These are phyloP conservation scores for Pristionchus mayeri DNA, from an alignment of 2,888 invertebrate species.

Conservation along the genomic window DNA sequence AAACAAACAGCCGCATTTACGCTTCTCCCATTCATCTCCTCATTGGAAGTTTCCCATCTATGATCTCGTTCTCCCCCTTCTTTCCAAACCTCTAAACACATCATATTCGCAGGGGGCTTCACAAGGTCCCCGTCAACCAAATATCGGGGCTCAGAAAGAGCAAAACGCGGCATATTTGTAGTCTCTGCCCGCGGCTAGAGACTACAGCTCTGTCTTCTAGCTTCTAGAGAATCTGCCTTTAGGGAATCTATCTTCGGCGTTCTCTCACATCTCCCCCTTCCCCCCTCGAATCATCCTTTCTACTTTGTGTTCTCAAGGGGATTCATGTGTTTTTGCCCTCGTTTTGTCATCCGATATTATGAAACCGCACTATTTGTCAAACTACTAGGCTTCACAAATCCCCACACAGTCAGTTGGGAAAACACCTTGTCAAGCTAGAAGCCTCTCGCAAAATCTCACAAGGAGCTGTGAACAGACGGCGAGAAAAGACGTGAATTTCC, in stretches of 20 bases:
- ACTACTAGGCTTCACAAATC: not conserved
- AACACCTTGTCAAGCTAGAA: not conserved
- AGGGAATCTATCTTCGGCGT: not conserved
- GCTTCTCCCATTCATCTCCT: too few species aligned
- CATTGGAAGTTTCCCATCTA: too few species aligned
- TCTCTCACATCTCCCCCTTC: not conserved
- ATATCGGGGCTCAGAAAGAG: too few species aligned
- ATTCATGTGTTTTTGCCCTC: not conserved
- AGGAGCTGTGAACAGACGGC: not conserved
- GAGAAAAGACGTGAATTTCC: not conserved
- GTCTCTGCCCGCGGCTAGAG: slow-evolving; percentile 2
- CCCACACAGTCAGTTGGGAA: not conserved
- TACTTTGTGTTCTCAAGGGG: slow-evolving; percentile 8
- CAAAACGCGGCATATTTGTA: not conserved
- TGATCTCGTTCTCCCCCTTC: too few species aligned
- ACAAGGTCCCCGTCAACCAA: too few species aligned
- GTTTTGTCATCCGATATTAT: not conserved
- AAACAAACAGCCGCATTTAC: too few species aligned
- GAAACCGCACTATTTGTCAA: slow-evolving; percentile 1
- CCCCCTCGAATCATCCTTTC: not conserved
- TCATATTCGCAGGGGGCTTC: too few species aligned
- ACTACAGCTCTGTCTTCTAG: not conserved
- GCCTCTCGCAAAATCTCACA: not conserved
- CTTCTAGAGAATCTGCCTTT: not conserved
- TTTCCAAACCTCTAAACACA: too few species aligned